Evolutionary conservation across 2,113 vertebrate species (phyloP).

Genomic region (Coturnix japonica): DNA sequence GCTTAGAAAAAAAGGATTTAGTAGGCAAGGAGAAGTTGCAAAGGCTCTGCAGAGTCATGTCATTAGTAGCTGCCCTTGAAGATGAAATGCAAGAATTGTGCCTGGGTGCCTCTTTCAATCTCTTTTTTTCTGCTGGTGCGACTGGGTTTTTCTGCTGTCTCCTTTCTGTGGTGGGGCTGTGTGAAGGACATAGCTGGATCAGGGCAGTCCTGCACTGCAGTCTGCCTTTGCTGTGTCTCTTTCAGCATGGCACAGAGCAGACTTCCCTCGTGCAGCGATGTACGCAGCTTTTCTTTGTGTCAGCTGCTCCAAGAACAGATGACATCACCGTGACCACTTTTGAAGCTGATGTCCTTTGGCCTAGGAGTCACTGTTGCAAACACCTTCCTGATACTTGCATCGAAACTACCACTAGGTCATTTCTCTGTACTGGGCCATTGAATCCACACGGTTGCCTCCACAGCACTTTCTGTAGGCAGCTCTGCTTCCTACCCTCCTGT

Average conservation of each 20-base stretch:
- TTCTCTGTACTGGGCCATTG: neutral
- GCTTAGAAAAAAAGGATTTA: neutral
- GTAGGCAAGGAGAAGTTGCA: neutral
- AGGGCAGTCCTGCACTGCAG: neutral
- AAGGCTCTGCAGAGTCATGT: neutral
- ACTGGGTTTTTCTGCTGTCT: neutral
- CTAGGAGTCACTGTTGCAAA: neutral
- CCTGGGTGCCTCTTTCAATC: neutral
- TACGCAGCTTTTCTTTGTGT: fast-evolving
- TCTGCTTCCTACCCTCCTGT: neutral
- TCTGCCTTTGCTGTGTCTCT: fast-evolving
- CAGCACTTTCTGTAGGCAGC: neutral
- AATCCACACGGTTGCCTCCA: neutral
- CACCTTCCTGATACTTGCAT: neutral
- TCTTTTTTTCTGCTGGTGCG: neutral
- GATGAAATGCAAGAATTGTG: neutral
- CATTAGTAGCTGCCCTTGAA: neutral
- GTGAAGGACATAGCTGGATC: neutral
- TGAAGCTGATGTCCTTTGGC: neutral
- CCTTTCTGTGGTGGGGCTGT: fast-evolving
- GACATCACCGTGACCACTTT: neutral
- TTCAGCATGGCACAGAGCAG: neutral
- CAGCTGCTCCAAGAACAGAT: neutral
- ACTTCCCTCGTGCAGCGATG: neutral
- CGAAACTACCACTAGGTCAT: neutral